phyloP scores from a whole-genome alignment of 2,113 vertebrate genomes.

The Halcyon senegalensis region DNA sequence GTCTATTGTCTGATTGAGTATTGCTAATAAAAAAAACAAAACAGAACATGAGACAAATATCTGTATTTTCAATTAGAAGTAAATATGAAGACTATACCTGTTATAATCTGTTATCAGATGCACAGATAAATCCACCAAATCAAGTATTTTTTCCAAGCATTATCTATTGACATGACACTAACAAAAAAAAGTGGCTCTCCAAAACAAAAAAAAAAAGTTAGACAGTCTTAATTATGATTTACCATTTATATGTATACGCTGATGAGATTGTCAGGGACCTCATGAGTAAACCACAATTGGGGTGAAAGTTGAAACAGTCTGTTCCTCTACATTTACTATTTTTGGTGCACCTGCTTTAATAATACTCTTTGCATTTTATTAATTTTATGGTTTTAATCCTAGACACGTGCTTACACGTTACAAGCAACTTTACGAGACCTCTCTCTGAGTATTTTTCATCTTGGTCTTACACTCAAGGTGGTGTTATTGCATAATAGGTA shows the following conservation, averaged over 20 bases:
- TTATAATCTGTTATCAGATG: neutral
- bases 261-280: neutral
- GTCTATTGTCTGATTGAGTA: slow-evolving; percentile 79
- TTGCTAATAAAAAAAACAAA: slow-evolving; percentile 54
- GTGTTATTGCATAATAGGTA: neutral
- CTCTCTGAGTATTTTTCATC: neutral
- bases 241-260: neutral
- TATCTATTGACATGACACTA: neutral
- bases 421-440: neutral
- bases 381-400: neutral
- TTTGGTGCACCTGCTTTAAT: neutral
- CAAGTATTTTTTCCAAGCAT: neutral
- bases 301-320: neutral
- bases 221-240: neutral
- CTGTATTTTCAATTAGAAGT: neutral
- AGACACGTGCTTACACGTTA: neutral
- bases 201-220: rapidly evolving
- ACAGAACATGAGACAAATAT: neutral
- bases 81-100: neutral
- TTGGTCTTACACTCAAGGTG: neutral
- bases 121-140: neutral
- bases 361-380: neutral
- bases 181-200: neutral
- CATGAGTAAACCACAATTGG: neutral
- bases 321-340: neutral